Percentiles rank a stretch among this genome's conserved stretches.
Evolutionary conservation across 2,888 invertebrate species (phyloP).

Genomic region (Choristoneura rosaceana): DNA sequence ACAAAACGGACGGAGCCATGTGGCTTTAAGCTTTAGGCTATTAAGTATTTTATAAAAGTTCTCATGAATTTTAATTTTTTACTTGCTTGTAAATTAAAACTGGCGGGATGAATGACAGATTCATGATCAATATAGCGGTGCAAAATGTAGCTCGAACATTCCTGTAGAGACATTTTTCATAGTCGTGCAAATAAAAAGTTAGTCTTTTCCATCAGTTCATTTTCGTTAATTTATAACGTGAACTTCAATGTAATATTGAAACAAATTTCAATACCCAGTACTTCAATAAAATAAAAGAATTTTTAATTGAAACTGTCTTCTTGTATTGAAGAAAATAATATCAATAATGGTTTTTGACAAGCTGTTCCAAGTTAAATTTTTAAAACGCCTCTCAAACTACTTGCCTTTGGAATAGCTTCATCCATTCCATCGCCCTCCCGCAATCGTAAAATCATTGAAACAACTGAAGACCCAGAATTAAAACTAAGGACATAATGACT

Average conservation of each 20-base stretch:
- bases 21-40: no score
- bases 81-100: no score
- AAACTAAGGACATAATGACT: slow-evolving; percentile 28
- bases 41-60: no score
- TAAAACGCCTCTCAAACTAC: slow-evolving; percentile 15
- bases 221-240: background rate
- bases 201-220: background rate
- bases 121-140: background rate
- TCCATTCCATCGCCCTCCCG: slow-evolving; percentile 20
- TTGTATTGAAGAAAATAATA: background rate
- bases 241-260: background rate
- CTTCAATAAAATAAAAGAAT: no score
- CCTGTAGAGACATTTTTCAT: background rate
- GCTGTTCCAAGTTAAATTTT: background rate
- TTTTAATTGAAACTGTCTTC: background rate
- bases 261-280: background rate
- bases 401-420: slow-evolving; percentile 12
- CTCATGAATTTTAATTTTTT: no score
- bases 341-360: slow-evolving; percentile 3
- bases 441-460: slow-evolving; percentile 21
- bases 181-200: background rate
- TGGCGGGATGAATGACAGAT: no score
- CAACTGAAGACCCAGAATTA: slow-evolving; percentile 11
- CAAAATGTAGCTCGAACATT: background rate
- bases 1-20: no score